Percentiles rank a stretch among this genome's conserved stretches.
Conservation (phyloP, 2,113 vertebrate genomes). For the Azemiops feae region DNA sequence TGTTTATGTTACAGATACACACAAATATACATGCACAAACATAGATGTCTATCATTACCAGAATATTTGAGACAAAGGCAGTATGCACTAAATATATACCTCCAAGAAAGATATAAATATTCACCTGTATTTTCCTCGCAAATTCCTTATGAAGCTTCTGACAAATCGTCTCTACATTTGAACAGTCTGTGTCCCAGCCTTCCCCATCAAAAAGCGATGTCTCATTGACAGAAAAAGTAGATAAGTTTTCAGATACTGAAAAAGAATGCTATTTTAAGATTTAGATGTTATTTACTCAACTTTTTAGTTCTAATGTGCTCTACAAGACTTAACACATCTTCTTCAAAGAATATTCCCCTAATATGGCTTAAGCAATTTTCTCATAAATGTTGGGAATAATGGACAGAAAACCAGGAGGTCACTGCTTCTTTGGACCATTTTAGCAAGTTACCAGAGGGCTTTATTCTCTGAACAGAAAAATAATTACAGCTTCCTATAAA, state of each 20-base stretch:
- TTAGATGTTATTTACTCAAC: background rate
- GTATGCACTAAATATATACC: background rate
- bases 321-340: background rate
- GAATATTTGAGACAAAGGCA: background rate
- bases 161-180: slow-evolving; percentile 64
- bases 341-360: background rate
- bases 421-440: background rate
- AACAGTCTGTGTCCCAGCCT: slow-evolving; percentile 48
- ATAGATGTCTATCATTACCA: background rate
- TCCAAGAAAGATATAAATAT: background rate
- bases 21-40: background rate
- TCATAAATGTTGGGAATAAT: background rate
- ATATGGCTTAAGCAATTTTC: background rate
- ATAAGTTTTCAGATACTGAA: slow-evolving; percentile 56
- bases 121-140: slow-evolving; percentile 81
- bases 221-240: slow-evolving; percentile 53
- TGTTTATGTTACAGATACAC: background rate
- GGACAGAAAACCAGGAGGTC: background rate
- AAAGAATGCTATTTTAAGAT: background rate
- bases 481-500: background rate
- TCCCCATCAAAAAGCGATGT: slow-evolving; percentile 46
- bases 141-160: slow-evolving; percentile 79
- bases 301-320: background rate
- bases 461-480: background rate
- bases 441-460: background rate